Evolutionary conservation across 2,888 invertebrate species (phyloP).

Genomic region (Choristoneura rosaceana): DNA sequence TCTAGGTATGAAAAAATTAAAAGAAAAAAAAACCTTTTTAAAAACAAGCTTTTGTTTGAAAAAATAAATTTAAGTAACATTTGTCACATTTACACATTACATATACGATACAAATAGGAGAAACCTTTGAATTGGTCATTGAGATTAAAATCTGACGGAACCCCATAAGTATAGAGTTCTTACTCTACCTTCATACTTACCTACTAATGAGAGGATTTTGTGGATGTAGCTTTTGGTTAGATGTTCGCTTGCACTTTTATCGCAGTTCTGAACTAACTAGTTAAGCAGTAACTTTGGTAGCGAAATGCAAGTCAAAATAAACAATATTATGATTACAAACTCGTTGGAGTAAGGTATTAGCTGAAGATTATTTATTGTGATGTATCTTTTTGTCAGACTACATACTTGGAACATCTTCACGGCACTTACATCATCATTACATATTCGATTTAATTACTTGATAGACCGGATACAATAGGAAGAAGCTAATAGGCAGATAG

Average conservation of each 20-base stretch:
- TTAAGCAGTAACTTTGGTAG: constrained; percentile 18
- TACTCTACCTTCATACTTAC: too few relatives aligned
- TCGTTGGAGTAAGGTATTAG: background rate
- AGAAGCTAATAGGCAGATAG: too few relatives aligned
- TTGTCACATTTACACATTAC: too few relatives aligned
- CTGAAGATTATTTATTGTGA: background rate
- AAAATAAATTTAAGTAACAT: too few relatives aligned
- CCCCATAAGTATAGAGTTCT: background rate
- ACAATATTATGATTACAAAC: background rate
- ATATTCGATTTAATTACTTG: too few relatives aligned
- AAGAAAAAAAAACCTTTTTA: too few relatives aligned
- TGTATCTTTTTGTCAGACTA: background rate
- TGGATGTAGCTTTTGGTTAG: constrained; percentile 18
- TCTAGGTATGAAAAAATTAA: too few relatives aligned
- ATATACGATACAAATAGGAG: too few relatives aligned
- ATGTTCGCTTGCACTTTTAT: constrained; percentile 30
- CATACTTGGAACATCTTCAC: background rate
- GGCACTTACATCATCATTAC: too few relatives aligned
- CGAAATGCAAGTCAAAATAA: constrained; percentile 19
- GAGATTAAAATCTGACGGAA: constrained; percentile 5
- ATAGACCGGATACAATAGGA: too few relatives aligned
- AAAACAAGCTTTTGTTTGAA: too few relatives aligned
- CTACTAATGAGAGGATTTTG: background rate
- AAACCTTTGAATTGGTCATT: background rate
- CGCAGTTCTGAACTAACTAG: constrained; percentile 25